Conservation (phyloP, 2,797 vertebrate species). For the Oryzias dopingdopingensis region DNA sequence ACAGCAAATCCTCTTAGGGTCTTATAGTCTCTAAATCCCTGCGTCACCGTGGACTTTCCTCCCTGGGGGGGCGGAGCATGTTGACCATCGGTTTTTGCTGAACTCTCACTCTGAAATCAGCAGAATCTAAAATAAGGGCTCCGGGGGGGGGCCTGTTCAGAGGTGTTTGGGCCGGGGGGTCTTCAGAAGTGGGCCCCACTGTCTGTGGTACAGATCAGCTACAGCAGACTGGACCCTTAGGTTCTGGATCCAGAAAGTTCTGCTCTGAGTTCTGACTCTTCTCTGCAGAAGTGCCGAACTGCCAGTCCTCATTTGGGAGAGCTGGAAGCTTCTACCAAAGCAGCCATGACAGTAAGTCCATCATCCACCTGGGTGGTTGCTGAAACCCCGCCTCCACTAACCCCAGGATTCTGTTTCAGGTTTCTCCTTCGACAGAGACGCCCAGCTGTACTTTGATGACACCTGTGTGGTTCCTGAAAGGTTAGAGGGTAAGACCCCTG, state of each 20-base stretch:
- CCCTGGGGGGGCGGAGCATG: constrained; percentile 35
- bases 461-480: constrained; percentile 93
- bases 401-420: constrained; percentile 60
- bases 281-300: constrained; percentile 95
- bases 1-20: constrained; percentile 81
- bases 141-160: too few relatives aligned
- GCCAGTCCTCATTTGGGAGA: constrained; percentile 90
- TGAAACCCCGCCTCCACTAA: too few relatives aligned
- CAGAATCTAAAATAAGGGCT: background rate
- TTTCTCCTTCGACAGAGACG: constrained; percentile 90
- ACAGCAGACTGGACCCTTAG: too few relatives aligned
- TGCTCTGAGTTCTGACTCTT: constrained; percentile 39
- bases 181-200: too few relatives aligned
- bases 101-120: background rate
- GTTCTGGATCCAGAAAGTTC: constrained; percentile 8
- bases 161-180: too few relatives aligned
- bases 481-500: constrained; percentile 82
- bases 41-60: constrained; percentile 41
- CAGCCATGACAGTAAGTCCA: constrained; percentile 86
- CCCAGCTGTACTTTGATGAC: constrained; percentile 91
- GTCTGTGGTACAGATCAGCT: too few relatives aligned
- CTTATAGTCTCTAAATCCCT: constrained; percentile 80
- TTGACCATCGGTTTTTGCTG: background rate
- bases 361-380: too few relatives aligned
- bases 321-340: constrained; percentile 86